Evolutionary conservation across 2,888 invertebrate genomes (phyloP), one percentile per base, ranked within the genome.

Genomic region (Spodoptera littoralis): DNA sequence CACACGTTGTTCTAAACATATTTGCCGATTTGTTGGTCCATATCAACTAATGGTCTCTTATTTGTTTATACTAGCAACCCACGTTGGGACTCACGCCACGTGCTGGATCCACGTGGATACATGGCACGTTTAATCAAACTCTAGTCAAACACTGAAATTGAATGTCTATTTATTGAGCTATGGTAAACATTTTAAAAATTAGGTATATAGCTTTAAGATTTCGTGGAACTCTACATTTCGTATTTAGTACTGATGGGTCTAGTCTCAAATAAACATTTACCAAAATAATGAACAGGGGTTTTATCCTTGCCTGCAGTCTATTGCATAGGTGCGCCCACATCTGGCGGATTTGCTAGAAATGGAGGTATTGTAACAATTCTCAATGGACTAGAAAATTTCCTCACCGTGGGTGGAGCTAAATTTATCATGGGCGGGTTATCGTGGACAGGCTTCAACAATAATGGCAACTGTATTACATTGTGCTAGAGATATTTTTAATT

Each of bases 321-420:
- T 36, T 5, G 27, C 18, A 30, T 6, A 30, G 4, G 30, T 30
- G 30, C 30, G 30, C 30, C 30, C 30, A 30, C 5, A 30, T 30
- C 30, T 30, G 30, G 30, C 30, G 30, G 5, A 30, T 70, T 64
- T 42, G 56, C 48, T 60, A 36, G 9, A 36, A 6, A 9, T 36
- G 5, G 41, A 43, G 13, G 53, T 11, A 67, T 30, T 63, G 36
- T 51, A 53, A 64, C 67, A 71, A 63, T 64, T 70, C 60, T 76
- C 78, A 85, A 80, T 82, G 80, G 80, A 77, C 82, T 82, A 86
- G 84, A 87, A 86, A 84, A 82, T 81, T 76, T 70, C 63, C 73
- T 68, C 76, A 52, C 60, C 70, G 88, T 88, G 84, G 86, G 87
- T 82, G 85, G 86, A 72, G 84, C 85, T 90, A 88, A 82, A 84